Base-by-base conservation (phyloP, 2,797 vertebrate species). In the Chelmon rostratus region DNA sequence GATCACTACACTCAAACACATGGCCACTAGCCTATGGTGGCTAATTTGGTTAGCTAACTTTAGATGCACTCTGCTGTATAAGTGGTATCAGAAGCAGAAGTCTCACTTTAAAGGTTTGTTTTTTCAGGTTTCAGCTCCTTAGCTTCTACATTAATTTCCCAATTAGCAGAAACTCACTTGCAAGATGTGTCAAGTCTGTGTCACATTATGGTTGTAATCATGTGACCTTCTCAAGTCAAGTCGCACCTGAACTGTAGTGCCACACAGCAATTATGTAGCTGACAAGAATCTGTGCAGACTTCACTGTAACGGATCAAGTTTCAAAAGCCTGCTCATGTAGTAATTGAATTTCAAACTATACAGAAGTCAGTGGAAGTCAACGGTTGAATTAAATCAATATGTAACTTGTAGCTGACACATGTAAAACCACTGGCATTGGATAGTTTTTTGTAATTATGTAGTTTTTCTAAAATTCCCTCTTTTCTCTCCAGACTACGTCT, bases 401-500 rank as follows among this genome's bases (percentile, higher is more conserved):
- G n/a, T n/a, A n/a, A n/a, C n/a, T n/a, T n/a, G n/a, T n/a, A 7
- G 15, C 13, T 5, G 19, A 54, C 15, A 28, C 6, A 19, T 54
- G 15, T 50, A 64, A 37, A 49, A 49, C 4, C 7, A 4, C 11
- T 38, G 8, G 18, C 66, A 31, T 54, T 23, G 2, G 23, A 18
- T 31, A 5, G 3, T 10, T 3, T 35, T 15, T 25, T 15, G n/a
- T n/a, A 3, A 46, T 61, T 3, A 42, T 37, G 4, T 52, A 44
- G 0, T 50, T 6, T 56, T 52, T 28, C 50, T 54, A 21, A 71
- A 46, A 6, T 13, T 42, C 53, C 16, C 44, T n/a, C 10, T 70
- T 63, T 28, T 74, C 21, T 76, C 64, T 90, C 3, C 54, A 99
- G 97, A 95, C 79, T 96, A 95, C 56, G 93, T 95, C 6, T 93